Conservation (phyloP, 1,140 invertebrate species). For the Formica exsecta region DNA sequence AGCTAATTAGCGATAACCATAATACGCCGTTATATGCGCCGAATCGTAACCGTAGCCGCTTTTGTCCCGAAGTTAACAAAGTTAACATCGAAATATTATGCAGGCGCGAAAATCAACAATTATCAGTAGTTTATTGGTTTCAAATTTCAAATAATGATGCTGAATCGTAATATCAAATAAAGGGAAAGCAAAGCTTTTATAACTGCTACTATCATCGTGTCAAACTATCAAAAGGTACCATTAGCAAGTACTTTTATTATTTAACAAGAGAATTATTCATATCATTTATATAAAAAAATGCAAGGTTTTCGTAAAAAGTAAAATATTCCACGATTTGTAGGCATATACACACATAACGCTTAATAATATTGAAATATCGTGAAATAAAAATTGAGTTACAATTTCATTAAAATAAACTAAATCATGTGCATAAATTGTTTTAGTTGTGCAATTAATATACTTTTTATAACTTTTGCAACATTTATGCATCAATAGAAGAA, state of each 20-base stretch:
- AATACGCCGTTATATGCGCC: slow-evolving; percentile 29
- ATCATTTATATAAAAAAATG: background rate
- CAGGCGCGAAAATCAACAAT: slow-evolving; percentile 7
- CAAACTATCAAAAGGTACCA: background rate
- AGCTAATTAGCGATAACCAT: slow-evolving; percentile 59
- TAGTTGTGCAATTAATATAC: slow-evolving; percentile 17
- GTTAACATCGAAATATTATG: slow-evolving; percentile 22
- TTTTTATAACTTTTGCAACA: background rate
- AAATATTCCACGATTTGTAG: background rate
- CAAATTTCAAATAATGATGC: slow-evolving; percentile 25
- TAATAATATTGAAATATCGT: background rate
- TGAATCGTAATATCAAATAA: slow-evolving; percentile 3
- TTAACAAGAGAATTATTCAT: background rate
- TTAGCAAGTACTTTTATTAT: background rate
- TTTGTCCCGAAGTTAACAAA: slow-evolving; percentile 40
- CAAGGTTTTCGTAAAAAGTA: background rate
- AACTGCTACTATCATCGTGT: background rate
- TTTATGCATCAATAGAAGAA: background rate
- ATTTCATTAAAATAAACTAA: slow-evolving; percentile 20
- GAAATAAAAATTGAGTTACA: slow-evolving; percentile 2
- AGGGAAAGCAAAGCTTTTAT: background rate
- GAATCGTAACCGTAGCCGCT: background rate
- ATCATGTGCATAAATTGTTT: background rate
- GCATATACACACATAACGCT: background rate
- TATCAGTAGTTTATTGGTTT: slow-evolving; percentile 29